phyloP scores from a whole-genome alignment of 1,140 invertebrate species.

The Mamestra configurata region DNA sequence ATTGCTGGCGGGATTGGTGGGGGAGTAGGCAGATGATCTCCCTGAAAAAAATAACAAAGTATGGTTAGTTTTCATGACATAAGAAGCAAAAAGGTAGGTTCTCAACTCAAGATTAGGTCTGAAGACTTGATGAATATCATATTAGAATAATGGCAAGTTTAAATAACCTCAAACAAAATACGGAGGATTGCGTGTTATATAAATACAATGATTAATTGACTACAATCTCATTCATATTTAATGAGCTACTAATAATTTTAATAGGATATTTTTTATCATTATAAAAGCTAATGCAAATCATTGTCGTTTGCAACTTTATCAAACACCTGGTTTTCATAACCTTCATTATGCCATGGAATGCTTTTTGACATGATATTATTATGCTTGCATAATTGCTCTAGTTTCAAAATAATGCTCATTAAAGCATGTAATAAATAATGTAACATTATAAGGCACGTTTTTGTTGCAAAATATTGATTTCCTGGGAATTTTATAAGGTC shows the following conservation, averaged over 20 bases:
- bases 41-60: constrained; percentile 72
- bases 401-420: neutral
- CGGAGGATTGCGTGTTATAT: neutral
- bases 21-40: constrained; percentile 91
- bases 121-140: neutral
- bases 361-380: neutral
- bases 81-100: no score
- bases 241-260: neutral
- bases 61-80: neutral
- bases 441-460: no score
- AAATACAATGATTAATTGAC: constrained; percentile 10
- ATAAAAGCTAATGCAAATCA: neutral
- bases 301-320: neutral
- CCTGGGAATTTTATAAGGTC: no score
- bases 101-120: no score
- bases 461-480: no score
- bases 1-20: constrained; percentile 91
- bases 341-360: neutral
- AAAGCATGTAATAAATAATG: neutral
- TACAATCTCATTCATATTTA: constrained; percentile 1
- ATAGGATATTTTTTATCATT: constrained; percentile 6
- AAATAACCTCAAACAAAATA: neutral
- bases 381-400: neutral
- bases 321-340: neutral
- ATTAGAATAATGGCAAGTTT: neutral